Conservation (phyloP, 2,797 vertebrate species). For the Coracias cyanogaster region DNA sequence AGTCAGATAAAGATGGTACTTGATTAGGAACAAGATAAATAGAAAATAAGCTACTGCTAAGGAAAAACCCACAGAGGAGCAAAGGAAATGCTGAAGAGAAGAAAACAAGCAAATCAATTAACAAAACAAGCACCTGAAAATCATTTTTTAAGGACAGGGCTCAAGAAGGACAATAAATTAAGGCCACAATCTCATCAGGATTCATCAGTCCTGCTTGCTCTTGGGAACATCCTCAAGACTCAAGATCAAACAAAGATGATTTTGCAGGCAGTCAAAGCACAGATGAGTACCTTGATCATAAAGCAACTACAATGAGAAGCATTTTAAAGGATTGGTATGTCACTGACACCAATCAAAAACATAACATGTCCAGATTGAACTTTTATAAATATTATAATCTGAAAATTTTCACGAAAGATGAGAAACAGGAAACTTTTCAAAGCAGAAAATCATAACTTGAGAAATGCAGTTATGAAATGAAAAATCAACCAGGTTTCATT, state of each 20-base stretch:
- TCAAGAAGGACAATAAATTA: not conserved
- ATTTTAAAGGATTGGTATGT: too few relatives aligned
- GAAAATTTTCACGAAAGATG: not conserved
- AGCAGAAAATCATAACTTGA: not conserved
- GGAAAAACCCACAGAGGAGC: not conserved
- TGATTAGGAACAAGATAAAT: not conserved
- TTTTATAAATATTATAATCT: not conserved
- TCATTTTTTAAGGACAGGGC: not conserved
- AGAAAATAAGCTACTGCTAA: not conserved
- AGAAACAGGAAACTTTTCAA: not conserved
- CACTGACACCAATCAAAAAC: not conserved
- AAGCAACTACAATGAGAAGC: not conserved
- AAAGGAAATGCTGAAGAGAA: not conserved
- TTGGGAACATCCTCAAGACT: not conserved
- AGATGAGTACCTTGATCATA: slow-evolving; percentile 1
- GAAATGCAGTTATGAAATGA: not conserved
- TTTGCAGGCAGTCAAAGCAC: not conserved
- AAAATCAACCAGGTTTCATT: not conserved
- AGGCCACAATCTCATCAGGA: not conserved
- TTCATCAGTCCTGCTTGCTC: not conserved
- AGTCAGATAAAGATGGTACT: not conserved
- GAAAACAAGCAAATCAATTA: not conserved
- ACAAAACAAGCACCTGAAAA: not conserved
- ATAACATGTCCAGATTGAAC: not conserved
- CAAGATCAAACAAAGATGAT: not conserved